A percentile compares a stretch with the other conserved stretches of the same genome.
Conservation (phyloP, 2,888 invertebrate species). For the Mactromeris polynyma region DNA sequence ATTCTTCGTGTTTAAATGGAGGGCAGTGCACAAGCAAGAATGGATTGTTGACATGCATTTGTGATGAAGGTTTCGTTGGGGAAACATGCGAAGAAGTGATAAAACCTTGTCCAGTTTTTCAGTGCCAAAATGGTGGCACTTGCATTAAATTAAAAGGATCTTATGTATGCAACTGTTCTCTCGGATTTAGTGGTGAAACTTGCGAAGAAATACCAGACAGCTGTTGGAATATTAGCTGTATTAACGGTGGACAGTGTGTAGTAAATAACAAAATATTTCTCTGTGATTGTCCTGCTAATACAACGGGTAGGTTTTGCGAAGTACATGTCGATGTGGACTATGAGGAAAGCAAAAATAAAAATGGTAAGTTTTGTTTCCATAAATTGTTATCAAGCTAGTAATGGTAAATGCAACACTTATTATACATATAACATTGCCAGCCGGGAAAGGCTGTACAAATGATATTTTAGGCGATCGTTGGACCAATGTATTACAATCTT, state of each 20-base stretch:
- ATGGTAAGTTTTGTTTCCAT: conserved; percentile 1
- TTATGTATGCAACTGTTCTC: conserved; percentile 23
- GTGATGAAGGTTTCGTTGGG: conserved; percentile 38
- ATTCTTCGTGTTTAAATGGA: conserved; percentile 26
- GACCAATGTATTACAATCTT: no score
- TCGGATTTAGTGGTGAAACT: conserved; percentile 13
- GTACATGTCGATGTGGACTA: not conserved
- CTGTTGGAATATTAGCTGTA: conserved; percentile 39
- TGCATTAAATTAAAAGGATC: conserved; percentile 13
- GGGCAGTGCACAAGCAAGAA: conserved; percentile 32
- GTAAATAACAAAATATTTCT: not conserved
- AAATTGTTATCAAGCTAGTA: no score
- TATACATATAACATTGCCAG: no score
- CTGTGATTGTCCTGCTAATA: conserved; percentile 21
- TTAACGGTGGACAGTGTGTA: conserved; percentile 26
- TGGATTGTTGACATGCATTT: conserved; percentile 34
- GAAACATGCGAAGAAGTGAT: conserved; percentile 1
- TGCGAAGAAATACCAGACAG: conserved; percentile 18
- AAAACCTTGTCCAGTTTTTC: not conserved
- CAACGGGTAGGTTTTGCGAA: conserved; percentile 30
- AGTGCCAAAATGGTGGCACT: conserved; percentile 40
- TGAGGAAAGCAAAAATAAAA: not conserved
- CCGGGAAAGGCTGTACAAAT: no score
- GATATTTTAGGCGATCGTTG: no score
- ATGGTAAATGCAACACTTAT: no score